phyloP scores from a whole-genome alignment of 2,797 vertebrate species.

The Ctenochaetus hawaiiensis region DNA sequence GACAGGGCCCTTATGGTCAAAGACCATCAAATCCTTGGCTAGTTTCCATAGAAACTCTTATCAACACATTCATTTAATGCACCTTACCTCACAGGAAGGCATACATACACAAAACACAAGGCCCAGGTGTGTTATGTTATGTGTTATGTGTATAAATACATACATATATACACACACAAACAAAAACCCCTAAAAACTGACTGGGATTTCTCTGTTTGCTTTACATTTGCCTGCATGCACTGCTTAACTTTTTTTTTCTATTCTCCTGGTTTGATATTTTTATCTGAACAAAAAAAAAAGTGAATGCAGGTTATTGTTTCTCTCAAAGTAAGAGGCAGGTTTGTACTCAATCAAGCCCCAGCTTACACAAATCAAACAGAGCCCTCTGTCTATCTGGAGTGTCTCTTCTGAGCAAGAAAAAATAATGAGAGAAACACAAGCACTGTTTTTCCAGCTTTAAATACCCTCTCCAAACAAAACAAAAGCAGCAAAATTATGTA shows the following conservation, averaged over 20 bases:
- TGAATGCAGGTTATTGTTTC: conserved; percentile 72
- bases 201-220: conserved; percentile 39
- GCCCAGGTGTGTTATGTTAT: not conserved
- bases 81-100: conserved; percentile 35
- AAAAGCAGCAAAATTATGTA: conserved; percentile 47
- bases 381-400: conserved; percentile 47
- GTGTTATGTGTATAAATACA: no score
- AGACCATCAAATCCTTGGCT: conserved; percentile 37
- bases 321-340: conserved; percentile 65
- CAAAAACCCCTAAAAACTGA: conserved; percentile 19
- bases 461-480: conserved; percentile 71
- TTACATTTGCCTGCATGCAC: conserved; percentile 27
- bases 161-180: no score
- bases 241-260: conserved; percentile 27
- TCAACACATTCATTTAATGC: conserved; percentile 43
- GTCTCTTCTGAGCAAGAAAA: conserved; percentile 53
- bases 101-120: conserved; percentile 21
- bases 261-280: conserved; percentile 56
- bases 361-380: conserved; percentile 63
- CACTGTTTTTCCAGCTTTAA: conserved; percentile 68
- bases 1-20: conserved; percentile 49
- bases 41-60: conserved; percentile 47
- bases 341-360: conserved; percentile 71
- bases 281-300: conserved; percentile 60
- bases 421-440: conserved; percentile 53